Conservation (phyloP, 2,888 invertebrate genomes). For the Abrostola triplasia region DNA sequence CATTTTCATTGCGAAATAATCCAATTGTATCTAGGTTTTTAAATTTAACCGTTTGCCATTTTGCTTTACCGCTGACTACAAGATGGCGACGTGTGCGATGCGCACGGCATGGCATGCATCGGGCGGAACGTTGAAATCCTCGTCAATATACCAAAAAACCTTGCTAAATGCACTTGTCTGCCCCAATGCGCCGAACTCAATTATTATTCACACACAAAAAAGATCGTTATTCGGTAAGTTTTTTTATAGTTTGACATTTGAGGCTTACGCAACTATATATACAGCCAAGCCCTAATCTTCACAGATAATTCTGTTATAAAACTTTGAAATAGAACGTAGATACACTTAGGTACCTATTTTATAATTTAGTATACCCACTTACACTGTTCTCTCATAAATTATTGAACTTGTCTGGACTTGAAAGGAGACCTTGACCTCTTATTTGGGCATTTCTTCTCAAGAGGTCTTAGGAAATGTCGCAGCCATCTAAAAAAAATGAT, state of each 20-base stretch:
- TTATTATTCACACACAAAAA: slow-evolving; percentile 85
- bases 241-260: slow-evolving; percentile 9
- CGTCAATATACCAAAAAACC: slow-evolving; percentile 84
- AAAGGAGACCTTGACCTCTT: too few species aligned
- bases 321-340: too few species aligned
- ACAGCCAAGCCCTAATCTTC: background rate
- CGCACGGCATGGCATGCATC: slow-evolving; percentile 87
- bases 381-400: too few species aligned
- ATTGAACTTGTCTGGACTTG: too few species aligned
- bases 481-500: too few species aligned
- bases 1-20: slow-evolving; percentile 16
- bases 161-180: slow-evolving; percentile 84
- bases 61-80: slow-evolving; percentile 37
- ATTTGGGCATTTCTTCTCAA: too few species aligned
- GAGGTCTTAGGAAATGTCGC: too few species aligned
- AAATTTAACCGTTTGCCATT: slow-evolving; percentile 9
- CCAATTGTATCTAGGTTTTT: slow-evolving; percentile 16
- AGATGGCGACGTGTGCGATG: slow-evolving; percentile 86
- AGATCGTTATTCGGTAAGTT: slow-evolving; percentile 82
- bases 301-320: too few species aligned
- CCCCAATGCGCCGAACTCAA: slow-evolving; percentile 86
- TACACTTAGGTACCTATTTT: too few species aligned
- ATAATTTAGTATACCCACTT: too few species aligned
- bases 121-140: slow-evolving; percentile 85
- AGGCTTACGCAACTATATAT: slow-evolving; percentile 4